Percentiles rank a stretch among this genome's conserved stretches.
Conservation (phyloP, 2,113 vertebrate species). For the Lophochroa leadbeateri region DNA sequence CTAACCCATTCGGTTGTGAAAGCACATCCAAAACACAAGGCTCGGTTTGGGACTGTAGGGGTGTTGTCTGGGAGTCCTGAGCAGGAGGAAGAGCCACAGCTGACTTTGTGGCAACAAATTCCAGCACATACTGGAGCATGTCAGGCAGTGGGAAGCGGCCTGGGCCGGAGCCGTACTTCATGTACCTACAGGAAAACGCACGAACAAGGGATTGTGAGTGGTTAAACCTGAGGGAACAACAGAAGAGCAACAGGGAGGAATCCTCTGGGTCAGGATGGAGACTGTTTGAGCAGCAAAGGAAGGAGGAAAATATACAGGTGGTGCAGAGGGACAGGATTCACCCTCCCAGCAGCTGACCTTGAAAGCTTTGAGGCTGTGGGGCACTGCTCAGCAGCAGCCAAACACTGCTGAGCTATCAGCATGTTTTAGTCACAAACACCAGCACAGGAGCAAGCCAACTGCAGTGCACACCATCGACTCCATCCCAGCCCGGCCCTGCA, state of each 20-base stretch:
- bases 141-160: slow-evolving; percentile 88
- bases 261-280: accelerated
- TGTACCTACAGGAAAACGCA: slow-evolving; percentile 77
- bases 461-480: background rate
- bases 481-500: background rate
- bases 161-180: slow-evolving; percentile 89
- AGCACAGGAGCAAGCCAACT: background rate
- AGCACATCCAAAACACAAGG: background rate
- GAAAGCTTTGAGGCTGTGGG: background rate
- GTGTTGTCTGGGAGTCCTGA: background rate
- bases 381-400: background rate
- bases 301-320: background rate
- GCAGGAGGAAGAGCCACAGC: slow-evolving; percentile 43
- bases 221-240: background rate
- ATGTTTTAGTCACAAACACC: too few species aligned
- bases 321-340: accelerated
- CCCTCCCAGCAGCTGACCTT: background rate
- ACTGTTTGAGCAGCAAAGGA: background rate
- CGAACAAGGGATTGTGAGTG: background rate
- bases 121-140: slow-evolving; percentile 93
- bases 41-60: background rate
- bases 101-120: slow-evolving; percentile 87
- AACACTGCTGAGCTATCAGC: background rate
- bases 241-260: background rate
- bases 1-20: slow-evolving; percentile 40